Conservation (phyloP, 2,888 invertebrate genomes). For the Ectemnius cavifrons region DNA sequence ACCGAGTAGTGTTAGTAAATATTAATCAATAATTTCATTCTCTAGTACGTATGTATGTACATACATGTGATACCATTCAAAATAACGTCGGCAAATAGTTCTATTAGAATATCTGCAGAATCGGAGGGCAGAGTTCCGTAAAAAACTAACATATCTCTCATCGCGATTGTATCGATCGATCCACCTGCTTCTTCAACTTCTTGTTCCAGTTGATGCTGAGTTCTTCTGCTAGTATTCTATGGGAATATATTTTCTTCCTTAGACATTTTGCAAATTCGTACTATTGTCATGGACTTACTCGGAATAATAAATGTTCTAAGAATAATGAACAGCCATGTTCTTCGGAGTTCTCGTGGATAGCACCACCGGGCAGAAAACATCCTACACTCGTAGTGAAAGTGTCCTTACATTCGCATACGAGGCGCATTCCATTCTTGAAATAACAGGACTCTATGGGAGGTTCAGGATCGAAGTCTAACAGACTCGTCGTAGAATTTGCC, state of each 20-base stretch:
- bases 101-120: slow-evolving; percentile 53
- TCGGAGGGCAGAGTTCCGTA: slow-evolving; percentile 59
- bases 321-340: slow-evolving; percentile 65
- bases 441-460: slow-evolving; percentile 46
- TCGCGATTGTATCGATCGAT: slow-evolving; percentile 54
- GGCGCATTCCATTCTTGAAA: slow-evolving; percentile 59
- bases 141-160: slow-evolving; percentile 65
- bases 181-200: slow-evolving; percentile 59
- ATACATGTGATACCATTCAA: slow-evolving; percentile 61
- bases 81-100: slow-evolving; percentile 61
- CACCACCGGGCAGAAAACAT: slow-evolving; percentile 61
- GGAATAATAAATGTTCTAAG: slow-evolving; percentile 64
- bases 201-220: slow-evolving; percentile 49
- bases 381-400: slow-evolving; percentile 60
- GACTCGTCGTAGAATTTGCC: not conserved
- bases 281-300: slow-evolving; percentile 39
- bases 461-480: slow-evolving; percentile 10
- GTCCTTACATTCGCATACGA: slow-evolving; percentile 56
- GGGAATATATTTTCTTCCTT: not conserved
- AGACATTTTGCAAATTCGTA: not conserved
- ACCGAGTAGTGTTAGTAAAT: not conserved
- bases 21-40: not conserved
- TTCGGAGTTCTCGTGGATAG: slow-evolving; percentile 59
- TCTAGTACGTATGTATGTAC: slow-evolving; percentile 13
- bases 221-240: slow-evolving; percentile 55